Percentiles rank a stretch among this genome's conserved stretches.
Evolutionary conservation across 2,113 vertebrate species (phyloP).

Genomic region (Phalacrocorax pelagicus): DNA sequence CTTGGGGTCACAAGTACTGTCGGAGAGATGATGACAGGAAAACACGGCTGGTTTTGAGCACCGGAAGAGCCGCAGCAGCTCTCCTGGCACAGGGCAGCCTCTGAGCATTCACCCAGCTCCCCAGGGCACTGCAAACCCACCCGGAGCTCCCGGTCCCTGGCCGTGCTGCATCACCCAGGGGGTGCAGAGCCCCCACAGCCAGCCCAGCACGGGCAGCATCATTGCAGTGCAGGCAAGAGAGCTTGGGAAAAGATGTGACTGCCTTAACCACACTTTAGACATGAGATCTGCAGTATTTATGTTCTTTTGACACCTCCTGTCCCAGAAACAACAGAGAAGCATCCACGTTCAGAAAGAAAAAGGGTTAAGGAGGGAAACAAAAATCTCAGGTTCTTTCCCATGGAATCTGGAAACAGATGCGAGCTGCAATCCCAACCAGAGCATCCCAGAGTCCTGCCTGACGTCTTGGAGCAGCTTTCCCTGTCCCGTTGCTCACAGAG

Average conservation of each 20-base stretch:
- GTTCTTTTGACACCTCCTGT: not conserved
- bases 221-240: not conserved
- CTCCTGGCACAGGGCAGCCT: not conserved
- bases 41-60: not conserved
- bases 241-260: not conserved
- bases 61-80: not conserved
- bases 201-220: not conserved
- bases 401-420: accelerated
- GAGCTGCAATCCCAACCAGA: not conserved
- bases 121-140: accelerated
- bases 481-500: not conserved
- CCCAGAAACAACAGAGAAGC: not conserved
- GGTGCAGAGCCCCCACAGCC: not conserved
- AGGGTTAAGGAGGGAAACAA: not conserved
- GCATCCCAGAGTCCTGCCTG: not conserved
- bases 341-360: not conserved
- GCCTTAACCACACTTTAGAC: not conserved
- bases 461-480: not conserved
- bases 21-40: too few relatives aligned
- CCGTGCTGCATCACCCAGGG: not conserved
- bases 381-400: accelerated
- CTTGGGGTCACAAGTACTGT: not conserved
- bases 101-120: not conserved
- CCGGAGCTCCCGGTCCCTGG: not conserved
- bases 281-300: accelerated